Evolutionary conservation across 2,888 invertebrate species (phyloP).

Genomic region (Eueremaeus valkanovi): DNA sequence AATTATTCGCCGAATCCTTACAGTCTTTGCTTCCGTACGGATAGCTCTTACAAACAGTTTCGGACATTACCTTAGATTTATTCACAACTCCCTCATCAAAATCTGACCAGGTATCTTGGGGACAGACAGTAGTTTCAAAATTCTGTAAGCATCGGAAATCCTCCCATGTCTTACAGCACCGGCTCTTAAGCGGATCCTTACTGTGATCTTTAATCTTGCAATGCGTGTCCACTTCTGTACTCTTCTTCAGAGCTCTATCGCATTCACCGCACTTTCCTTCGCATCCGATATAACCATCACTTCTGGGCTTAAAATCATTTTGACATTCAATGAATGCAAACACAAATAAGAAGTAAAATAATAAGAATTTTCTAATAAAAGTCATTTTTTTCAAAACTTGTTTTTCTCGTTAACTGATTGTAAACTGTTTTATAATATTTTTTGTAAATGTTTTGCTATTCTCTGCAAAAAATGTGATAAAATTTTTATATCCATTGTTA

Average conservation of each 20-base stretch:
- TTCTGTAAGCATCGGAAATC: not conserved
- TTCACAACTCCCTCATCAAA: not conserved
- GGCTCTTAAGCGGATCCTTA: not conserved
- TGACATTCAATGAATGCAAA: not conserved
- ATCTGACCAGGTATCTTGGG: not conserved
- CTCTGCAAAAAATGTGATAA: too few species aligned
- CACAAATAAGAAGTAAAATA: too few species aligned
- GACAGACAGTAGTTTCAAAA: not conserved
- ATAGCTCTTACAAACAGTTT: not conserved
- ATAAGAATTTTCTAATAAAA: too few species aligned
- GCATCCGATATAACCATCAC: constrained; percentile 6
- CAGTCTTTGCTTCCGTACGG: not conserved
- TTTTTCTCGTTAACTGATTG: too few species aligned
- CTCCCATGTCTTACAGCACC: not conserved
- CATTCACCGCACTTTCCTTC: not conserved
- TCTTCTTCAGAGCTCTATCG: not conserved
- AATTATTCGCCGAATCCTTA: too few species aligned
- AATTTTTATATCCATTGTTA: too few species aligned
- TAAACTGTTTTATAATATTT: too few species aligned
- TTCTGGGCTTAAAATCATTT: not conserved
- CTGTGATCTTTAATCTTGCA: not conserved
- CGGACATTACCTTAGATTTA: not conserved
- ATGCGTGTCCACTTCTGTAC: not conserved
- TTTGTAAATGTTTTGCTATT: too few species aligned
- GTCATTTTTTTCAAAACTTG: too few species aligned